Conservation (phyloP, 2,113 vertebrate genomes). For the Trogon melanurus region DNA sequence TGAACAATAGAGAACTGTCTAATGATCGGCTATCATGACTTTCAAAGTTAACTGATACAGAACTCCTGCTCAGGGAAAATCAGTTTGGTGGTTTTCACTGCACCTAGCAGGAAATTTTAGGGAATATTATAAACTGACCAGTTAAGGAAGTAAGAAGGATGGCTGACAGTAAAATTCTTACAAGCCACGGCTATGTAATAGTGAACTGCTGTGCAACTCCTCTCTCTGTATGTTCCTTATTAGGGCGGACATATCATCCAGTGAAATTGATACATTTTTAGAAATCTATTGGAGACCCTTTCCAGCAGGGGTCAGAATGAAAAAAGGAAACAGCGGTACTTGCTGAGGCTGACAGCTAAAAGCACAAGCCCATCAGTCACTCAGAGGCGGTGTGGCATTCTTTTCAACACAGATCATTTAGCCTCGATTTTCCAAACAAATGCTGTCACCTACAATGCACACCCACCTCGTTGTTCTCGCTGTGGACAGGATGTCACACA, state of each 20-base stretch:
- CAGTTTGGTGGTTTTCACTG: not conserved
- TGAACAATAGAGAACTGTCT: not conserved
- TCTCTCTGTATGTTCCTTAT: not conserved
- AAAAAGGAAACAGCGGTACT: not conserved
- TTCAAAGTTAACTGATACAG: not conserved
- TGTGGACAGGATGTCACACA: not conserved
- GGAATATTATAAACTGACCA: not conserved
- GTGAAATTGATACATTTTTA: not conserved
- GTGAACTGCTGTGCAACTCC: not conserved
- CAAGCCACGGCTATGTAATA: not conserved
- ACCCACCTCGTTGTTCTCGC: not conserved
- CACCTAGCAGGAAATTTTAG: not conserved
- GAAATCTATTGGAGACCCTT: not conserved
- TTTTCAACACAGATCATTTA: constrained; percentile 1
- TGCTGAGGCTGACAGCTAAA: not conserved
- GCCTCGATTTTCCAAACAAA: constrained; percentile 20
- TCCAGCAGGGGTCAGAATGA: constrained; percentile 2
- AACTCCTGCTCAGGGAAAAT: not conserved
- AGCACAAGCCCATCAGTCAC: not conserved
- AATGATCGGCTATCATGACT: not conserved
- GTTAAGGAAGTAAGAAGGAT: not conserved
- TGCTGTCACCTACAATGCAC: not conserved
- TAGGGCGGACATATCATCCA: not conserved
- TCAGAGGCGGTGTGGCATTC: not conserved
- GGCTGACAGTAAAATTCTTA: not conserved